Evolutionary conservation across 2,113 vertebrate genomes (phyloP).

Genomic region (Pelmatolapia mariae): DNA sequence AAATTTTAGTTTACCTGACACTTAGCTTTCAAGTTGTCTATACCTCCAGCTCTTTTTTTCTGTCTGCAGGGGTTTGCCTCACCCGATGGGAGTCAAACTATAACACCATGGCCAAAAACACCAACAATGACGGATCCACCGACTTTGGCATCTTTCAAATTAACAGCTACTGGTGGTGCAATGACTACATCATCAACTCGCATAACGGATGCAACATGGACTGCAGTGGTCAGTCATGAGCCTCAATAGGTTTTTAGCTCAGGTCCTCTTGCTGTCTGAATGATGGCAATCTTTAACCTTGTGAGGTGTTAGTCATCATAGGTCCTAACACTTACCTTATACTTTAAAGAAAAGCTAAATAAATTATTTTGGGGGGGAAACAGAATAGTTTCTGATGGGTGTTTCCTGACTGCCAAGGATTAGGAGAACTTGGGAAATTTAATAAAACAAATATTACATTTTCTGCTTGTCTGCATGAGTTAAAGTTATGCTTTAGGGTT

Average conservation of each 20-base stretch:
- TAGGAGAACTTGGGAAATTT: background rate
- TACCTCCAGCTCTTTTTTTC: background rate
- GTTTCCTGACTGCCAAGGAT: background rate
- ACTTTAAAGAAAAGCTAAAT: background rate
- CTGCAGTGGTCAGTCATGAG: slow-evolving; percentile 21
- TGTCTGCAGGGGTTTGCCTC: slow-evolving; percentile 46
- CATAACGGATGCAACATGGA: background rate
- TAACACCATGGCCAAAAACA: background rate
- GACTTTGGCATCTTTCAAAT: slow-evolving; percentile 61
- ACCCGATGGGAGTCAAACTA: background rate
- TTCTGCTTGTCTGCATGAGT: background rate
- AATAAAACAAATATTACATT: background rate
- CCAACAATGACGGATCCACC: slow-evolving; percentile 8
- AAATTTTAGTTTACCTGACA: background rate
- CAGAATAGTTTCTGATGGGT: background rate
- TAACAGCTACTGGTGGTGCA: slow-evolving; percentile 47
- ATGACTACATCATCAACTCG: fast-evolving
- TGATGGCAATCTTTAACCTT: background rate
- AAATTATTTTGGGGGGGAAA: background rate
- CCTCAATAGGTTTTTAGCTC: background rate
- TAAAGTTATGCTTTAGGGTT: background rate
- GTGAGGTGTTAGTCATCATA: background rate
- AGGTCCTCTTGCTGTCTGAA: background rate
- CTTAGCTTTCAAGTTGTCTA: background rate
- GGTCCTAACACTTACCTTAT: background rate